A percentile compares a stretch with the other conserved stretches of the same genome.
phyloP scores from a whole-genome alignment of 2,888 invertebrate species.

The Venustoraphidia nigricollis region DNA sequence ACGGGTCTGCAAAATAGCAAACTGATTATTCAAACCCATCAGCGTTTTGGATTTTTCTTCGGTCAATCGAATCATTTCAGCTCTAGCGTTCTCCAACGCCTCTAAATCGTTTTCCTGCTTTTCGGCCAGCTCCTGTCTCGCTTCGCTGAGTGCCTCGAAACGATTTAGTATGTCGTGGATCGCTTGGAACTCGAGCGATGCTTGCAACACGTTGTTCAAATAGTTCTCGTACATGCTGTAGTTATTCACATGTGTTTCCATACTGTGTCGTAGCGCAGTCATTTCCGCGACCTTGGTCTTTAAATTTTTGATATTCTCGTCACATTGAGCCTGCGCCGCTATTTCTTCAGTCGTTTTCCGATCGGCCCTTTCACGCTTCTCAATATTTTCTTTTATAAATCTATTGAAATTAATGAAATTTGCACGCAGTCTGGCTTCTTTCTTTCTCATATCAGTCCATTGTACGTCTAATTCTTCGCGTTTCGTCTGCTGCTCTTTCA shows the following conservation, averaged over 20 bases:
- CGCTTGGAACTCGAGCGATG: conserved; percentile 37
- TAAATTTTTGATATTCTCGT: conserved; percentile 36
- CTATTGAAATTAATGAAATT: conserved; percentile 46
- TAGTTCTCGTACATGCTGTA: conserved; percentile 45
- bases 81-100: conserved; percentile 38
- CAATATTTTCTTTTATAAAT: conserved; percentile 46
- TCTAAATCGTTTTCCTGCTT: conserved; percentile 38
- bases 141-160: conserved; percentile 44
- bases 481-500: conserved; percentile 27
- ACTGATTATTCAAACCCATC: conserved; percentile 45
- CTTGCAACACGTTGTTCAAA: conserved; percentile 36
- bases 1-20: conserved; percentile 41
- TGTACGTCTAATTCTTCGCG: conserved; percentile 32
- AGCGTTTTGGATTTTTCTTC: conserved; percentile 44
- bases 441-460: conserved; percentile 37
- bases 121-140: conserved; percentile 36
- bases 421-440: conserved; percentile 35
- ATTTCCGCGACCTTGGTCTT: conserved; percentile 30
- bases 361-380: conserved; percentile 44
- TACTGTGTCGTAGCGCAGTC: conserved; percentile 32
- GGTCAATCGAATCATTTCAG: conserved; percentile 39
- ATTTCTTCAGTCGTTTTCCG: conserved; percentile 39
- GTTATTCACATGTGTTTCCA: conserved; percentile 39
- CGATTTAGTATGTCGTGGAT: conserved; percentile 45
- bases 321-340: conserved; percentile 30